These are phyloP conservation scores for Drosophila kambysellisi DNA, from an alignment of 2,888 invertebrate genomes.

Conservation along the genomic window DNA sequence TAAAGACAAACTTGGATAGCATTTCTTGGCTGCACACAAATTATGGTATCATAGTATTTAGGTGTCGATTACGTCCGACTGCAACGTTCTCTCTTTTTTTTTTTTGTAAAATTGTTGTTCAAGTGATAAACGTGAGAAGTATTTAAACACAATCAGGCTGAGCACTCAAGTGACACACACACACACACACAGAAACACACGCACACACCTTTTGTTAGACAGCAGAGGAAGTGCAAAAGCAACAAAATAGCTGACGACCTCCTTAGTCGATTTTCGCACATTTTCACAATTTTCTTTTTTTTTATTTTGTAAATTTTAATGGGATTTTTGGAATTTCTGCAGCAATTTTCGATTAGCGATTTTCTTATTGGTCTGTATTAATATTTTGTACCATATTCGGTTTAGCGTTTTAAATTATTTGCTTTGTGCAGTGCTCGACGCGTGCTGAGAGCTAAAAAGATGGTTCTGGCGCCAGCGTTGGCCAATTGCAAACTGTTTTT, in stretches of 20 bases:
- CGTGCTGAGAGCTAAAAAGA: slow-evolving; percentile 18
- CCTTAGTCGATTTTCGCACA: slow-evolving; percentile 24
- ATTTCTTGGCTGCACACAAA: too few relatives aligned
- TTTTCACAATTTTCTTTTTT: slow-evolving; percentile 35
- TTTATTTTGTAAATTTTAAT: neutral
- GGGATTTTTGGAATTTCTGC: neutral
- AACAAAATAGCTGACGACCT: slow-evolving; percentile 44
- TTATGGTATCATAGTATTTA: too few relatives aligned
- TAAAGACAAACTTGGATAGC: too few relatives aligned
- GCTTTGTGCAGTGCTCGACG: slow-evolving; percentile 3
- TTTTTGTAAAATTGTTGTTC: neutral
- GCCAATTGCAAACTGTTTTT: slow-evolving; percentile 70
- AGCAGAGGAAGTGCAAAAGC: slow-evolving; percentile 57
- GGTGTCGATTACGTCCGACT: too few relatives aligned
- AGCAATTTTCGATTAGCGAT: neutral
- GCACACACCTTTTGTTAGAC: slow-evolving; percentile 74
- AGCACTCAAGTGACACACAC: neutral
- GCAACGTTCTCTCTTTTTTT: too few relatives aligned
- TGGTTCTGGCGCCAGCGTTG: slow-evolving; percentile 59
- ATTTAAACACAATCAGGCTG: neutral
- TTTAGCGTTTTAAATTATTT: slow-evolving; percentile 5
- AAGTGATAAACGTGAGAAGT: neutral
- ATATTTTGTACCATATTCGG: neutral
- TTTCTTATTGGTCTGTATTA: neutral
- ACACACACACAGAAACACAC: neutral